A percentile compares a stretch with the other conserved stretches of the same genome.
phyloP scores from a whole-genome alignment of 2,113 vertebrate genomes.

The Pangasianodon gigas region DNA sequence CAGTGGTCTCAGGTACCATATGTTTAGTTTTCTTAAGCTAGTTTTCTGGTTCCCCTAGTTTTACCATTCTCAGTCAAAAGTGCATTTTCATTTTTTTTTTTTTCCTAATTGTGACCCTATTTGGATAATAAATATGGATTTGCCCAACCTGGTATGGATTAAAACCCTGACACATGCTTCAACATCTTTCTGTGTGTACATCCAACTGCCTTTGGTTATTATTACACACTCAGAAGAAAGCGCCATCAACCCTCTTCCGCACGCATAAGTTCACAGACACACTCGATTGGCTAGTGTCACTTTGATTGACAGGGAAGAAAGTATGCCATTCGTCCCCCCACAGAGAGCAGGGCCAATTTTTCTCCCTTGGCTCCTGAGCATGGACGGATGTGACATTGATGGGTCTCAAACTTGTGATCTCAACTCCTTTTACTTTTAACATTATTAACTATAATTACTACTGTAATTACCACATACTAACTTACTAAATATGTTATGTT shows the following conservation, averaged over 20 bases:
- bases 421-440: not conserved
- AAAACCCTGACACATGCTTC: too few relatives aligned
- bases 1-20: too few relatives aligned
- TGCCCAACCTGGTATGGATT: too few relatives aligned
- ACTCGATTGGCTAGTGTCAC: not conserved
- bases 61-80: too few relatives aligned
- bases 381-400: not conserved
- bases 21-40: too few relatives aligned
- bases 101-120: not conserved
- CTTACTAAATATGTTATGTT: not conserved
- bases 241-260: not conserved
- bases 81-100: too few relatives aligned
- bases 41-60: too few relatives aligned
- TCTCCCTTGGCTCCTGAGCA: not conserved
- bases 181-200: too few relatives aligned
- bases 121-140: not conserved
- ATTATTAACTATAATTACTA: not conserved
- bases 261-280: not conserved
- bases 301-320: too few relatives aligned
- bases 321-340: too few relatives aligned
- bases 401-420: not conserved
- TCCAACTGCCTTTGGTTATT: too few relatives aligned
- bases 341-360: not conserved
- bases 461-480: not conserved
- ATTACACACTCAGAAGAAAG: not conserved